Evolutionary conservation across 1,140 invertebrate genomes (phyloP), one percentile per base, ranked within the genome.

Genomic region (Drosophila obscura): DNA sequence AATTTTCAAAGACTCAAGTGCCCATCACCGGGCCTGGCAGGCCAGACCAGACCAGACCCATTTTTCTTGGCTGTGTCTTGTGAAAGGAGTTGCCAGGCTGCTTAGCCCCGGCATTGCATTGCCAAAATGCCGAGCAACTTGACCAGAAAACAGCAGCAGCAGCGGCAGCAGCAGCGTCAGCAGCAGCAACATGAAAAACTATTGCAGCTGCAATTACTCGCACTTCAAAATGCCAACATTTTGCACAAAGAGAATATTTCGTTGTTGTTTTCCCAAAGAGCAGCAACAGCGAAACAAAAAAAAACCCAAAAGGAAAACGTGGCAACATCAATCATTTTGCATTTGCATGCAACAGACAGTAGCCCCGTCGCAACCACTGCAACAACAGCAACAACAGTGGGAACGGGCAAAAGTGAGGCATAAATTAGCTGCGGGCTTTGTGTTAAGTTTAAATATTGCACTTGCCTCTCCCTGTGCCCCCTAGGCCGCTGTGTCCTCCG

Each of bases 191-290:
- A 87, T 81, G 82, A 81, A 85, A 87, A 87, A 88, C 74, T 87
- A 87, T 85, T 85, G 83, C 83, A 87, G 78, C 82, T 85, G 82
- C 82, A 85, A 85, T 85, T 85, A 85, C 83, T 85, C 82, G 82
- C 82, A 85, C 83, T 85, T 85, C 82, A 85, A 85, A 85, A 85
- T 85, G 82, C 82, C 82, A 85, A 88, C 82, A 68, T 76, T 85
- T 78, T 76, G 82, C 72, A 87, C 82, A 85, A 85, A 82, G 83
- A 85, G 83, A 85, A 85, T 85, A 52, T 88, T 85, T 82, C 65
- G 73, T 63, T 85, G 83, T 74, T 57, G 57, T 75, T 55, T 58
- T 71, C 45, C 35, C 50, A 19, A 51, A 19, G 45, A 52, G 48
- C 58, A 46, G 48, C 48, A 48, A 31, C 41, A 57, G 45, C 46